Evolutionary conservation across 2,888 invertebrate species (phyloP).

Genomic region (Rotaria sp.): DNA sequence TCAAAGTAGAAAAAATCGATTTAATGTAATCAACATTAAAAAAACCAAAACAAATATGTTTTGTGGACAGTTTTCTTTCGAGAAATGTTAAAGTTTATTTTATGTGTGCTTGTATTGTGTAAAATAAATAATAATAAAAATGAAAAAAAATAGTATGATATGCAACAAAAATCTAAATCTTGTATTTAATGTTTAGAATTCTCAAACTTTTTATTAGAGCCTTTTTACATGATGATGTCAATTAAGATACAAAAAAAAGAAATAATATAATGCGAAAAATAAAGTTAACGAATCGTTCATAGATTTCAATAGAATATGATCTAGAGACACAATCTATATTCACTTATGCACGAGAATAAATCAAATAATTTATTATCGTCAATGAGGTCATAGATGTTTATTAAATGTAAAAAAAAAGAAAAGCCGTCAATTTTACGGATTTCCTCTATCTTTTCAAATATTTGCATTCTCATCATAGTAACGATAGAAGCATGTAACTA

Average conservation of each 20-base stretch:
- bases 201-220: not conserved
- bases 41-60: not conserved
- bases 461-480: not conserved
- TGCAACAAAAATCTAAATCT: not conserved
- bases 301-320: not conserved
- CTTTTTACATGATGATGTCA: not conserved
- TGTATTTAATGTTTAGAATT: no score
- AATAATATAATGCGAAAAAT: no score
- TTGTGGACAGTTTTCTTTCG: not conserved
- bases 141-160: not conserved
- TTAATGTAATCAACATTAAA: not conserved
- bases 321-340: not conserved
- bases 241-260: not conserved
- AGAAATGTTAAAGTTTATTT: not conserved
- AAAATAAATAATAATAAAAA: not conserved
- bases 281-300: no score
- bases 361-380: not conserved
- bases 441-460: no score
- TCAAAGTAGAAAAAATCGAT: conserved; percentile 13
- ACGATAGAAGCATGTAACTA: no score
- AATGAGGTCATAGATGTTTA: not conserved
- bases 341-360: not conserved
- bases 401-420: not conserved
- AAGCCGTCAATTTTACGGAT: no score
- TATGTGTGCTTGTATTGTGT: not conserved